Percentiles rank a stretch among this genome's conserved stretches.
Evolutionary conservation across 2,797 vertebrate genomes (phyloP).

Genomic region (Eulemur rubriventer): DNA sequence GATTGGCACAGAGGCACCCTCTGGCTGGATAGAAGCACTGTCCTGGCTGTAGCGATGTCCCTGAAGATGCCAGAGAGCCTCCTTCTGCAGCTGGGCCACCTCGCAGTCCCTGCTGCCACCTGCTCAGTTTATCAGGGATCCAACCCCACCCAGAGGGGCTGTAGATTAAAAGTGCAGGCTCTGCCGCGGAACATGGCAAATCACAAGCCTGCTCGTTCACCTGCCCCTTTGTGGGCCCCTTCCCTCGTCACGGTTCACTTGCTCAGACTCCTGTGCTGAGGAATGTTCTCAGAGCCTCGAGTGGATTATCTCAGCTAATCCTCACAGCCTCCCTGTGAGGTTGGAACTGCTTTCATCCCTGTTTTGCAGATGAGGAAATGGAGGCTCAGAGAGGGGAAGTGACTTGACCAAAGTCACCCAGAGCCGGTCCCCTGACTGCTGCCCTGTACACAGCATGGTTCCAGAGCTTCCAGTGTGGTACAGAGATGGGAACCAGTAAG

Average conservation of each 20-base stretch:
- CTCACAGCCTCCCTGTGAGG: not conserved
- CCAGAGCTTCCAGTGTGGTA: not conserved
- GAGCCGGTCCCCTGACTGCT: not conserved
- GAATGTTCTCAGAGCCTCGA: not conserved
- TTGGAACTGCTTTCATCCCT: not conserved
- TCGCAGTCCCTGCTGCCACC: not conserved
- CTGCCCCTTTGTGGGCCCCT: not conserved
- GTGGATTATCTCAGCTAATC: not conserved
- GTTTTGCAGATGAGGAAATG: not conserved
- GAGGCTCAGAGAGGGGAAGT: not conserved
- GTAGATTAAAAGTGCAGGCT: not conserved
- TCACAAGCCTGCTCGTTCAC: not conserved
- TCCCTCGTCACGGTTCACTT: not conserved
- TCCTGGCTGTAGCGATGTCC: not conserved
- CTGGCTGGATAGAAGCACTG: not conserved
- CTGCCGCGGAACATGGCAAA: not conserved
- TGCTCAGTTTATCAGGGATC: not conserved
- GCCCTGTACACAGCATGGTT: not conserved
- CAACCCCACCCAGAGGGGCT: not conserved
- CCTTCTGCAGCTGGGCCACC: not conserved
- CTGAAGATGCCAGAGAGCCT: not conserved
- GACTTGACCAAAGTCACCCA: not conserved
- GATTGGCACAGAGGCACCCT: not conserved
- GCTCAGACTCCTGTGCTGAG: not conserved
- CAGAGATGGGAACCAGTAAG: not conserved